Base-by-base conservation (phyloP, 2,888 invertebrate species). In the Chesias legatella region DNA sequence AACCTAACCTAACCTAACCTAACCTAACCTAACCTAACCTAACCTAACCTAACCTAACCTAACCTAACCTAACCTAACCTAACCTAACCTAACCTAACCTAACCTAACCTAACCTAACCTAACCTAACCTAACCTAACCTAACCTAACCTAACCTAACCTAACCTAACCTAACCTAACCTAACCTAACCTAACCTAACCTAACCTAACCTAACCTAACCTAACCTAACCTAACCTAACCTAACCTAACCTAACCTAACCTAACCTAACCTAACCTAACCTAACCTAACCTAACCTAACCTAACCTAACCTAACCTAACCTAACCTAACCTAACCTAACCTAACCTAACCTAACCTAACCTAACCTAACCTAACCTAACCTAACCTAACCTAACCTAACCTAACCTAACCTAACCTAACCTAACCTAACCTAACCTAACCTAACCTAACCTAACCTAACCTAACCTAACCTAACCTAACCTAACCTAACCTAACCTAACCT, bases 371-470 rank as follows among this genome's bases (percentile, higher is more conserved):
- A 39, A 42, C 42, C 42, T 43, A 43, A 43, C 43, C 43, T 43
- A 43, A 42, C 42, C 42, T 42, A 42, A 42, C 44, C 43, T 43
- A 43, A 43, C 43, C 43, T 43, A 43, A 43, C 43, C 42, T 42
- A 42, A 42, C 42, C 42, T 42, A 42, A 42, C 35, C 42, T 42
- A 42, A 42, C 42, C 43, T 43, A 43, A 44, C 44, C 43, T 43
- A 43, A 43, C 43, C 43, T 44, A 44, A 44, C 44, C 44, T 44
- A 44, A 44, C 44, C 44, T 44, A 44, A 44, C 44, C 44, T 44
- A 44, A 44, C 43, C 43, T 43, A 43, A 43, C 43, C 43, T 43
- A 43, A 43, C 43, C 43, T 43, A 43, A 43, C 43, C 43, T 43
- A 43, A 43, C 43, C 43, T 43, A 43, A 43, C 43, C 43, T 43